Evolutionary conservation across 2,113 vertebrate genomes (phyloP), one percentile per base, ranked within the genome.

Genomic region (Malaclemys terrapin): DNA sequence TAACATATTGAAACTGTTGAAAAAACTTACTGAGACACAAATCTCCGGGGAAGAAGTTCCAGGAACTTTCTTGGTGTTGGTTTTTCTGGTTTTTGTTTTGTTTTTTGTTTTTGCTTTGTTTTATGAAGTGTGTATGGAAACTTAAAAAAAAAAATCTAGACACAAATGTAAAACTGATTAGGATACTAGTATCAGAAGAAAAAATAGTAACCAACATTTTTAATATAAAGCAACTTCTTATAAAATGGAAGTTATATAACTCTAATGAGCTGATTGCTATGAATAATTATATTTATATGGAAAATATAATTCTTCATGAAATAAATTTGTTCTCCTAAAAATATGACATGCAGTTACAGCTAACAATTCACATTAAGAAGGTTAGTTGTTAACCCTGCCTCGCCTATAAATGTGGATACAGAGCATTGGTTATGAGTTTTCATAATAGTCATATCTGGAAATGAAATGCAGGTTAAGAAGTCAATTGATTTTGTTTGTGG

Each of bases 181-280:
- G 24, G 17, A 65, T 90, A 4, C 82, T 81, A 2, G 25, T 10
- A 20, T 38, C n/a, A 83, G 10, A 20, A 53, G 72, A 42, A 47
- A 52, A 57, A 82, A 90, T 10, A 10, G 22, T 31, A 79, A 22
- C 29, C 56, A 85, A 8, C 57, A 54, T 31, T 3, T 89, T 9
- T 0, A 83, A 65, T 89, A 85, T 81, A 90, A 84, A 89, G 78
- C 38, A 80, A 49, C 11, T 1, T 88, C 84, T 78, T 0, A 0
- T 91, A 84, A 86, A 69, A 87, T 88, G 93, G 89, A 94, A 86
- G 85, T 76, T 93, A 57, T 53, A 14, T 52, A 84, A n/a, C 76
- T 85, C 47, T 31, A 25, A 89, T 82, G 25, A 92, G 85, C 80
- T 89, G 82, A 82, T 80, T 85, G 42, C 65, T 89, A 69, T 24